phyloP scores from a whole-genome alignment of 1,140 invertebrate species.

The Nymphalis io region DNA sequence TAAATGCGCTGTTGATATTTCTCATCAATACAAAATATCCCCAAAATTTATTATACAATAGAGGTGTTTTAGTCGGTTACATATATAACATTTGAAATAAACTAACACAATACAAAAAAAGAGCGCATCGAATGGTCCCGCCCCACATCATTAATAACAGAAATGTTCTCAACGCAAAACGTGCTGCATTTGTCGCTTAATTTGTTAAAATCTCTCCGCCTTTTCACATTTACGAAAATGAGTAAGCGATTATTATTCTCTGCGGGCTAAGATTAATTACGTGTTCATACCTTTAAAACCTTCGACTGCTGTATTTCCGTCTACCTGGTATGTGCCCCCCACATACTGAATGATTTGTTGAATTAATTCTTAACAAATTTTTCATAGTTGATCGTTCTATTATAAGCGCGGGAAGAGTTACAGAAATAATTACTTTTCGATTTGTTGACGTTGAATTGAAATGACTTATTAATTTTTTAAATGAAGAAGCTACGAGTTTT shows the following conservation, averaged over 20 bases:
- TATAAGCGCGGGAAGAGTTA: constrained; percentile 38
- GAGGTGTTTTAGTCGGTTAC: too few relatives aligned
- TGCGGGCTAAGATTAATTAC: constrained; percentile 66
- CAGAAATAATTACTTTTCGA: constrained; percentile 48
- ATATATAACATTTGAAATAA: background rate
- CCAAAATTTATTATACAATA: too few relatives aligned
- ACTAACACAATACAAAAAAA: constrained; percentile 26
- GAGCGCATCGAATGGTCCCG: constrained; percentile 42
- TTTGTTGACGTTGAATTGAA: constrained; percentile 42
- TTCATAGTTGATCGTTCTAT: constrained; percentile 46
- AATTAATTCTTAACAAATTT: constrained; percentile 48
- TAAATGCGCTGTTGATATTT: too few relatives aligned
- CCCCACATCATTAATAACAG: constrained; percentile 57
- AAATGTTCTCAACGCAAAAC: constrained; percentile 53
- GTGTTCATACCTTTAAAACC: background rate
- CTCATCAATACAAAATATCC: too few relatives aligned
- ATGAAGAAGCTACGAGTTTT: too few relatives aligned
- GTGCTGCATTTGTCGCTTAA: constrained; percentile 71
- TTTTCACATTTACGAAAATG: constrained; percentile 60
- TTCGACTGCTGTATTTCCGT: constrained; percentile 1
- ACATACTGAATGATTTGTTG: constrained; percentile 57
- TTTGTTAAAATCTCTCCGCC: constrained; percentile 61
- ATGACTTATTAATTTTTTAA: constrained; percentile 36
- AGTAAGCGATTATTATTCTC: constrained; percentile 57
- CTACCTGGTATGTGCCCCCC: constrained; percentile 58